Conservation (phyloP, 1,140 invertebrate species). For the Cotesia vestalis region DNA sequence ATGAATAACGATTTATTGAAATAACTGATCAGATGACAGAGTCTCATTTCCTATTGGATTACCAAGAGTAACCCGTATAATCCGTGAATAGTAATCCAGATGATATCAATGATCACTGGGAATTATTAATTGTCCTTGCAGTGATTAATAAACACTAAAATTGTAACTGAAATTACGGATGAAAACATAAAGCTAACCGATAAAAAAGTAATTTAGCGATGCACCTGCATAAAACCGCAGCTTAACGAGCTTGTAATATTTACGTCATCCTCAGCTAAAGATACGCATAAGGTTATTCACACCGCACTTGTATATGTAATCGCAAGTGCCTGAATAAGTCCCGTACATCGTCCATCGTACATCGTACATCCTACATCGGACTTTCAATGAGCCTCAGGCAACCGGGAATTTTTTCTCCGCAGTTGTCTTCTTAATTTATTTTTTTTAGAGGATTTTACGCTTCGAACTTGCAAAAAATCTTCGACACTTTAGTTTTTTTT, state of each 20-base stretch:
- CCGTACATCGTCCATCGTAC: neutral
- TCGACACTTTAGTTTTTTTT: too few relatives aligned
- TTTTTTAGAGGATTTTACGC: neutral
- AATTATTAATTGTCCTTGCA: too few relatives aligned
- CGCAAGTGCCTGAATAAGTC: conserved; percentile 11
- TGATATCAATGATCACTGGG: too few relatives aligned
- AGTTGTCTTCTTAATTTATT: neutral
- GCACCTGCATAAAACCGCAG: conserved; percentile 24
- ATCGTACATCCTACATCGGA: neutral
- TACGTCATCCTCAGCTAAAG: conserved; percentile 33
- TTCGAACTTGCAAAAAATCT: too few relatives aligned
- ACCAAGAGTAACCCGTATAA: too few relatives aligned
- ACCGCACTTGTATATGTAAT: conserved; percentile 30
- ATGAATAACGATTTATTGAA: too few relatives aligned
- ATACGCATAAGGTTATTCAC: conserved; percentile 38
- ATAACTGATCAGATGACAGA: too few relatives aligned
- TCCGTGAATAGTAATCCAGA: too few relatives aligned
- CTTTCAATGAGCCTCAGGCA: conserved; percentile 29
- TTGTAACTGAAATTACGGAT: too few relatives aligned
- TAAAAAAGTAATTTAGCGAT: neutral
- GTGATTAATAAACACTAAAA: too few relatives aligned
- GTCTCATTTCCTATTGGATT: too few relatives aligned
- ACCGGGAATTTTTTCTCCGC: conserved; percentile 5
- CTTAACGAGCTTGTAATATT: conserved; percentile 40
- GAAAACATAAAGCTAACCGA: too few relatives aligned